Base-by-base conservation (phyloP, 2,113 vertebrate genomes). In the Elgaria multicarinata region DNA sequence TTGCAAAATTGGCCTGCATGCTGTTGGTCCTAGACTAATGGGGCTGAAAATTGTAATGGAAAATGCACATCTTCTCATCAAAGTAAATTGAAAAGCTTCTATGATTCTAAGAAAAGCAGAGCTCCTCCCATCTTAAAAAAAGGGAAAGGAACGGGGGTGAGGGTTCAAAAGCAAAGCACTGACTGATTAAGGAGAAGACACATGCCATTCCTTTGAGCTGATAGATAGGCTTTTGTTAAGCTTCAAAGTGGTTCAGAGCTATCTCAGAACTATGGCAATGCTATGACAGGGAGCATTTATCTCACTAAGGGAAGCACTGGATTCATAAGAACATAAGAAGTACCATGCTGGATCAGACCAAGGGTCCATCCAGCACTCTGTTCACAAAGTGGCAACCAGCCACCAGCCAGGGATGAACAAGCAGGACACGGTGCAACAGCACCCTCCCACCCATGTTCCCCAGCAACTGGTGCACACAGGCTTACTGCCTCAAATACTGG, bases 201-300 rank as follows among this genome's bases (percentile, higher is more conserved):
- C 46, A 28, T 44, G 39, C 26, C 53, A 36, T 72, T 80, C 28
- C 0, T 2, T 4, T 42, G 0, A 62, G 50, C 36, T 50, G 74
- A 0, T 22, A 66, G 58, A 33, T 26, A 72, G 33, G 69, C 10
- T 2, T 10, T 2, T 0, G 0, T 9, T 0, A 0, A 0, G 6
- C 4, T 42, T 13, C 9, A 86, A 18, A 55, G 31, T 69, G 22
- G 67, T 62, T 3, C 6, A 42, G 76, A 84, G 2, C n/a, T 4
- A 4, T 0, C 0, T 0, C 0, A 14, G 50, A 33, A 31, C 39
- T 69, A 8, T 0, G 80, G 39, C 42, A 0, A 0, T 83, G 74
- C 78, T 58, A 69, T 12, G 24, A 10, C 26, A 22, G 79, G n/a
- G 50, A 62, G 4, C 2, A 4, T 26, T 53, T 53, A 53, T 53